Evolutionary conservation across 2,888 invertebrate genomes (phyloP), one percentile per base, ranked within the genome.

Genomic region (Trissoscelio sp.): DNA sequence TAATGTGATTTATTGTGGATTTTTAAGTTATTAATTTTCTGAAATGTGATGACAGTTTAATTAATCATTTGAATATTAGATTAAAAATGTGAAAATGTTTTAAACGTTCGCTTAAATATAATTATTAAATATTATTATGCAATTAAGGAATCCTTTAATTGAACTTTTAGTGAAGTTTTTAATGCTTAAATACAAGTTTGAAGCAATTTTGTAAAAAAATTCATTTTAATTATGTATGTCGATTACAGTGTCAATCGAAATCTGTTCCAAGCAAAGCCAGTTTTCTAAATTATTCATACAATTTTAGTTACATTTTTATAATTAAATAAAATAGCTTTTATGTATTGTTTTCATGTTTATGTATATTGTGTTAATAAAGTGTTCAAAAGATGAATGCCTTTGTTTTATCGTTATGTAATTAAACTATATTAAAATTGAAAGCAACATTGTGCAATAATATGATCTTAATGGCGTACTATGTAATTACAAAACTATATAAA

Each of bases 391-490:
- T 28, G 9, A 51, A 58, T 14, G 28, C 11, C 18, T 80, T 74
- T 62, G 20, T 79, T 62, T 73, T 62, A 18, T 24, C 39, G 57
- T 55, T 44, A 18, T 58, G 58, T 72, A 60, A 79, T 67, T 34
- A 11, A 67, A 67, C 3, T 44, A 16, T 72, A 79, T 79, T 73
- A 42, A 46, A 60, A 67, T 12, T 55, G 22, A 62, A 12, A 55
- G 20, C 58, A 73, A 60, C 58, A 60, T 37, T 67, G 79, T 79
- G 79, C 79, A 79, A 79, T 79, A 79, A 79, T 28, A 46, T 37
- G 37, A 24, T 39, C 31, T 60, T 67, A 51, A 72, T 51, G 14
- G 22, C 11, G 9, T 67, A 67, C 31, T 64, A 22, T 48, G 16
- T 73, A 64, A 64, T 74, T 55, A 42, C 2, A 74, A 24, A 24